These are phyloP conservation scores for Papilio gigon DNA, from an alignment of 2,888 invertebrate species.

Conservation along the genomic window DNA sequence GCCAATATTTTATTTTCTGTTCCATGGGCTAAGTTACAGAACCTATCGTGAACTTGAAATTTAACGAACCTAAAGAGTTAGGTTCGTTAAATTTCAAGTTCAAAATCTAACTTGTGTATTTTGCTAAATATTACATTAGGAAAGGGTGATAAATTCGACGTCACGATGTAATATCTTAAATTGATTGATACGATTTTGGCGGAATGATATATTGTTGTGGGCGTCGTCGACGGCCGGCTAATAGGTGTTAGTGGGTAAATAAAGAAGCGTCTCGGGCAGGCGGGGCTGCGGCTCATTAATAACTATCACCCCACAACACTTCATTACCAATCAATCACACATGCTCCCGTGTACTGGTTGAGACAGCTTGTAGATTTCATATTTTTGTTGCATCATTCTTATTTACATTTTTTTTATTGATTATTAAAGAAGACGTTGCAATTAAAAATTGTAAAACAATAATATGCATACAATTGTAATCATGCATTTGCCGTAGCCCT, in stretches of 20 bases:
- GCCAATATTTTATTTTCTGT: constrained; percentile 37
- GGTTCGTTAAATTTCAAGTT: neutral
- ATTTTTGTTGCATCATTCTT: constrained; percentile 42
- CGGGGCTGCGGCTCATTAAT: constrained; percentile 75
- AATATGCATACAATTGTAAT: too few relatives aligned
- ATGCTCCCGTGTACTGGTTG: constrained; percentile 55
- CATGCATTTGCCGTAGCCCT: too few relatives aligned
- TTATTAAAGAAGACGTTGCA: neutral
- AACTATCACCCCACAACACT: constrained; percentile 75
- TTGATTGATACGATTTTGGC: constrained; percentile 74
- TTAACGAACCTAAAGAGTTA: constrained; percentile 3
- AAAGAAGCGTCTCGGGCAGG: constrained; percentile 65
- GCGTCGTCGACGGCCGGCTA: constrained; percentile 65
- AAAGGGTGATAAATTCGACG: constrained; percentile 61
- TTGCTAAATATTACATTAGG: constrained; percentile 44
- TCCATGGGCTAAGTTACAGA: constrained; percentile 1
- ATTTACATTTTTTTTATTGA: neutral
- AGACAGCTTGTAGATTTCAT: constrained; percentile 58
- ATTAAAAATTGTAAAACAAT: too few relatives aligned
- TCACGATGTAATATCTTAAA: constrained; percentile 70
- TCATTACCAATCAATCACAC: constrained; percentile 81
- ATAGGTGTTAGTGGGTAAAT: constrained; percentile 78
- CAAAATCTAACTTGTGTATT: constrained; percentile 14
- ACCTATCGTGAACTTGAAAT: neutral
- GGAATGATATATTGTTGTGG: constrained; percentile 70